Evolutionary conservation across 2,888 invertebrate genomes (phyloP).

Genomic region (Pardosa pseudoannulata): DNA sequence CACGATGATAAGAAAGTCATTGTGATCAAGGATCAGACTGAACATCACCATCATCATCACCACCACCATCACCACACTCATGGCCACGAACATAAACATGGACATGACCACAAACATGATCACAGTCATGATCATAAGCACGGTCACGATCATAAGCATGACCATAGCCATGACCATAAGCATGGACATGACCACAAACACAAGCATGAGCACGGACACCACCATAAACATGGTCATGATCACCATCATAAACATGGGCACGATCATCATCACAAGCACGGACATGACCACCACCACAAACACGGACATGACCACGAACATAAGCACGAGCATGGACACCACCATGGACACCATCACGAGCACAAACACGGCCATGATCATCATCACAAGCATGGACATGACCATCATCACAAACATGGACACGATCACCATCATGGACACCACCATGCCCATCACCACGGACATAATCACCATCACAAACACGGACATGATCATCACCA

Average conservation of each 20-base stretch:
- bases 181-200: constrained; percentile 40
- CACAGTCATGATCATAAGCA: constrained; percentile 40
- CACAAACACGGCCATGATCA: constrained; percentile 30
- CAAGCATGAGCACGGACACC: constrained; percentile 32
- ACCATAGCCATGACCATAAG: constrained; percentile 19
- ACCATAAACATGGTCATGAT: constrained; percentile 25
- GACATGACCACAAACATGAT: constrained; percentile 40
- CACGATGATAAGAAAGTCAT: constrained; percentile 43
- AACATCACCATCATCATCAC: constrained; percentile 45
- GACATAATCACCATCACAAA: constrained; percentile 21
- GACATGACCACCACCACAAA: constrained; percentile 28
- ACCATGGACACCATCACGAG: constrained; percentile 11
- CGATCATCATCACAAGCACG: constrained; percentile 34
- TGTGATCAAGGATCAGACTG: constrained; percentile 43
- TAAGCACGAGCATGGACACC: constrained; percentile 9
- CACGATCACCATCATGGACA: constrained; percentile 28
- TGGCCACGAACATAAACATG: constrained; percentile 35
- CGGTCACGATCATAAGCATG: constrained; percentile 38
- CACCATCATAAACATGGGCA: constrained; percentile 36
- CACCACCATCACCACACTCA: constrained; percentile 39
- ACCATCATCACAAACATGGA: constrained; percentile 20
- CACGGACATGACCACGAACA: constrained; percentile 46
- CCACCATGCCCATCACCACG: constrained; percentile 21
- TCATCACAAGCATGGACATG: constrained; percentile 2
- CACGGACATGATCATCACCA: constrained; percentile 25